Base-by-base conservation (phyloP, 2,888 invertebrate species). In the Dolichopus griseipennis region DNA sequence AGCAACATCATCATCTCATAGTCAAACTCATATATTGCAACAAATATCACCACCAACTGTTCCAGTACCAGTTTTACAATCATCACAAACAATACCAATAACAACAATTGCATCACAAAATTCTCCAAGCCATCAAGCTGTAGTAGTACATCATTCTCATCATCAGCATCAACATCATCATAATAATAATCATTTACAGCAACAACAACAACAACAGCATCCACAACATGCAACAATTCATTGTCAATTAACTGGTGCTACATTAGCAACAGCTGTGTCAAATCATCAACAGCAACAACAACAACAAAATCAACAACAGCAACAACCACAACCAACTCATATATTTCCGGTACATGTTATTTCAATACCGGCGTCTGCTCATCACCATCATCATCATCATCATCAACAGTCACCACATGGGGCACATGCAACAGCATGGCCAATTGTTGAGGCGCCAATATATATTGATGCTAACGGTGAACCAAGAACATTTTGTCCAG, bases 401-500 rank as follows among this genome's bases (percentile, higher is more conserved):
- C 27, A 27, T 27, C 27, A 2, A 27, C 80, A 80, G 74, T 75
- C 75, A 69, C 78, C 81, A 75, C 80, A 79, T 74, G 82, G 83
- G 79, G 75, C 75, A 70, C 27, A 27, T 27, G 75, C 74, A 70
- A 75, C 76, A 69, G 78, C 77, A 71, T 82, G 81, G 78, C 81
- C 82, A 71, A 75, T 82, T 69, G 81, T 81, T 69, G 84, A 84
- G 70, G 83, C 85, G 61, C 85, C 85, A 70, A 85, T 86, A 76
- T 85, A 85, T 77, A 84, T 87, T 75, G 86, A 86, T 67, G 83
- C 85, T 67, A 85, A 85, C 71, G 86, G 86, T 73, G 85, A 85
- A 73, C 84, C 83, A 69, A 81, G 80, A 71, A 83, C 82, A 72
- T 80, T 76, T 75, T 81, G 83, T 74, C 79, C 80, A 69, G 78